Conservation (phyloP, 2,888 invertebrate species). For the Zygothrica quintamaculata region DNA sequence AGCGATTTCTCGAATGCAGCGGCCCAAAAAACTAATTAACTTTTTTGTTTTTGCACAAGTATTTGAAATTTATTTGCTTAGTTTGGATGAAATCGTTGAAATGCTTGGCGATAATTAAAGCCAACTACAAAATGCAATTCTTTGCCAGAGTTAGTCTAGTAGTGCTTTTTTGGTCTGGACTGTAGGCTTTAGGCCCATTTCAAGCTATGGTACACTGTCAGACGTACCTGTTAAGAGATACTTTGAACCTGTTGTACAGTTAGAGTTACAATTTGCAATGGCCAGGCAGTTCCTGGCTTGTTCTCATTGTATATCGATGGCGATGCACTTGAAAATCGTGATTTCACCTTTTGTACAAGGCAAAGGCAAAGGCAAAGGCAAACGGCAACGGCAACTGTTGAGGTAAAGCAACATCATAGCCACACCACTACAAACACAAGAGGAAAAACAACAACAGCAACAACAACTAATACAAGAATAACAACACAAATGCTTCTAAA, state of each 20-base stretch:
- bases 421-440: too few relatives aligned
- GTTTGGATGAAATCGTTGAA: constrained; percentile 69
- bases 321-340: constrained; percentile 80
- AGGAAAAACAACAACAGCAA: too few relatives aligned
- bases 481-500: constrained; percentile 75
- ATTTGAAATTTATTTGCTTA: constrained; percentile 70
- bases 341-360: constrained; percentile 77
- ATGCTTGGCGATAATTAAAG: constrained; percentile 77
- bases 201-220: constrained; percentile 52
- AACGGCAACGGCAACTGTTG: constrained; percentile 48
- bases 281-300: constrained; percentile 51
- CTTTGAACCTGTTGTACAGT: constrained; percentile 83
- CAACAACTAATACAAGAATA: constrained; percentile 37
- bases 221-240: constrained; percentile 80
- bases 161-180: not conserved
- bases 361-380: constrained; percentile 41
- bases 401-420: constrained; percentile 20
- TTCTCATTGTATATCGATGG: constrained; percentile 77
- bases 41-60: constrained; percentile 46
- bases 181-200: constrained; percentile 30
- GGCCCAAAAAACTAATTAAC: constrained; percentile 70
- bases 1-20: constrained; percentile 66
- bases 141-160: not conserved
- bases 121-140: constrained; percentile 42
- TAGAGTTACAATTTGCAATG: constrained; percentile 80